Evolutionary conservation across 2,888 invertebrate genomes (phyloP), one percentile per base, ranked within the genome.

Genomic region (Amblyteles armatorius): DNA sequence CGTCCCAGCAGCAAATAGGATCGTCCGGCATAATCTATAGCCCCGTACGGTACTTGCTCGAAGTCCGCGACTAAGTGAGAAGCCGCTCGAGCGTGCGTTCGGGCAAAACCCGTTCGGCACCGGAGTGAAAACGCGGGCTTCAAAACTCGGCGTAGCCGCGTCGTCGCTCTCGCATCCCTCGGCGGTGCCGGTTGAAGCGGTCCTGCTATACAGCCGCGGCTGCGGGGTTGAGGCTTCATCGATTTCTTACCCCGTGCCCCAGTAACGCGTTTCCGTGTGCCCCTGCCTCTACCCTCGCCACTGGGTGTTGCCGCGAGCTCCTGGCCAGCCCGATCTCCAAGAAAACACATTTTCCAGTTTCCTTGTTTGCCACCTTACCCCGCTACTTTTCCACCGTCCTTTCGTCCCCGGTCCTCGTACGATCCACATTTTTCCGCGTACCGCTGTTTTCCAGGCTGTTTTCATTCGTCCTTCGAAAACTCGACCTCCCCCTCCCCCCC

Each of bases 241-340:
- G 93, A 93, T 93, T 92, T 93, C 93, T 93, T 91, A 92, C 91
- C 90, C 91, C 89, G 91, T 93, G 92, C 89, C 92, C 92, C 91
- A 93, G 92, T 93, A 92, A 92, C 91, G 91, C 89, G 89, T 91
- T 90, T 91, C 89, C 87, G 86, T 86, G 71, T 85, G 69, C 78
- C 57, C 19, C 67, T 72, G 44, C 60, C 60, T 36, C 79, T 52
- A 36, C 16, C 73, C n/a, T 48, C 55, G 7, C 44, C 55, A 33
- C n/a, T 88, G 60, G 90, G 86, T 89, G 90, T 89, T 88, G 86
- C 90, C 89, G 71, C 55, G 63, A 68, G 60, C 65, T 57, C 29
- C 80, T 78, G 74, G 55, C 74, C 69, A 76, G 68, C 74, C 74
- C 69, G 52, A 76, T 73, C 79, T 60, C 33, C 74, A 84, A 83